A percentile compares a stretch with the other conserved stretches of the same genome.
These are phyloP conservation scores for Caenorhabditis imperialis DNA, from an alignment of 2,888 invertebrate genomes.

Conservation along the genomic window DNA sequence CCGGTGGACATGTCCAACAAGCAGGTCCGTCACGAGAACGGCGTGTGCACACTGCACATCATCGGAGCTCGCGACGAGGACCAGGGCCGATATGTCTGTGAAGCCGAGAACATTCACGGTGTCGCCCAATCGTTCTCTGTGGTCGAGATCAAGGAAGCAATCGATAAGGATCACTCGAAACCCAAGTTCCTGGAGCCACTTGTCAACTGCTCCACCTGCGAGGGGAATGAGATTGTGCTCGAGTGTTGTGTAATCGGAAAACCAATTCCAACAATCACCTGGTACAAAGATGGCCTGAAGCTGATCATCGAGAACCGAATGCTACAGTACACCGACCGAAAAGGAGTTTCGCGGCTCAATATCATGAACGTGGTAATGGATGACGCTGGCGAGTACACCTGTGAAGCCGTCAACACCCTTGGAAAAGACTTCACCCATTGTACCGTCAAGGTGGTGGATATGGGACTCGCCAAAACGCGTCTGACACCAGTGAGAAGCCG, in stretches of 20 bases:
- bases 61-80: slow-evolving; percentile 92
- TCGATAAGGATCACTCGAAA: slow-evolving; percentile 63
- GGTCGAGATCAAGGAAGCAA: slow-evolving; percentile 62
- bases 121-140: slow-evolving; percentile 56
- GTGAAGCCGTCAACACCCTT: slow-evolving; percentile 72
- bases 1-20: slow-evolving; percentile 62
- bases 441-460: slow-evolving; percentile 70
- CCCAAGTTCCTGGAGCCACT: slow-evolving; percentile 75
- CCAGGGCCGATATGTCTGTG: slow-evolving; percentile 94
- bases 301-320: slow-evolving; percentile 74
- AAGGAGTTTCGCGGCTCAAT: slow-evolving; percentile 73
- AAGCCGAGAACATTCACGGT: slow-evolving; percentile 78
- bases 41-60: slow-evolving; percentile 96
- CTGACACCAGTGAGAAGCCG: slow-evolving; percentile 57
- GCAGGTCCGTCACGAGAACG: slow-evolving; percentile 79
- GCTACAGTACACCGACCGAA: slow-evolving; percentile 75
- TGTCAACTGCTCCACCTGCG: slow-evolving; percentile 69
- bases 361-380: slow-evolving; percentile 72
- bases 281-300: slow-evolving; percentile 77
- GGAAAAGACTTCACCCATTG: slow-evolving; percentile 77
- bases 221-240: slow-evolving; percentile 72
- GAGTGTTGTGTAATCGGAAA: slow-evolving; percentile 72
- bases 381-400: slow-evolving; percentile 76
- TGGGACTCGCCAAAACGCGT: slow-evolving; percentile 55
- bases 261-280: slow-evolving; percentile 67